Conservation (phyloP, 2,888 invertebrate species). For the Drosophila mulleri region DNA sequence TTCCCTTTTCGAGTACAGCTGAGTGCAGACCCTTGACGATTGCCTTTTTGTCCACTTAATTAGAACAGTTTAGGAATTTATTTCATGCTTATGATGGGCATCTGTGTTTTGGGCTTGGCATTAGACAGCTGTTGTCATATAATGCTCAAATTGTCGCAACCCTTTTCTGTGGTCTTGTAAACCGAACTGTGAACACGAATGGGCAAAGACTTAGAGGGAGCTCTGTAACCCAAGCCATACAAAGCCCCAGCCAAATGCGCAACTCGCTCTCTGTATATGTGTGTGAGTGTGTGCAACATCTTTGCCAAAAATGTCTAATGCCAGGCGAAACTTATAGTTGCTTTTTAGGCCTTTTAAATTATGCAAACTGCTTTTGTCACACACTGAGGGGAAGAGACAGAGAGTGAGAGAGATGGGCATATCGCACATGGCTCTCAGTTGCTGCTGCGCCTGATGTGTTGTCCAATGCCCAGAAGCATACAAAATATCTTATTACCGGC, state of each 20-base stretch:
- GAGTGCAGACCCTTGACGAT: conserved; percentile 3
- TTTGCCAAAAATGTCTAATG: conserved; percentile 43
- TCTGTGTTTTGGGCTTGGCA: conserved; percentile 22
- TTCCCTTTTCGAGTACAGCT: background rate
- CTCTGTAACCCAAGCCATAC: conserved; percentile 20
- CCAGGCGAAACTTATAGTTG: conserved; percentile 60
- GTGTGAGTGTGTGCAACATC: conserved; percentile 27
- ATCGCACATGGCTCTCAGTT: conserved; percentile 14
- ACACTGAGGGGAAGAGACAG: conserved; percentile 11
- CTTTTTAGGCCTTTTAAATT: conserved; percentile 67
- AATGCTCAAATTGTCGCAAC: conserved; percentile 42
- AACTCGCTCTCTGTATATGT: no score
- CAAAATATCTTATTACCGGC: conserved; percentile 70
- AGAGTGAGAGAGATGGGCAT: conserved; percentile 5
- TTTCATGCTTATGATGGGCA: conserved; percentile 31
- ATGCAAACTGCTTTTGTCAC: conserved; percentile 62
- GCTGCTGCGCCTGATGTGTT: conserved; percentile 33
- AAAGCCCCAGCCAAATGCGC: conserved; percentile 1
- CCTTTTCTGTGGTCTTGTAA: conserved; percentile 54
- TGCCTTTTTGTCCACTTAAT: conserved; percentile 24
- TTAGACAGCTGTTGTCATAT: conserved; percentile 45
- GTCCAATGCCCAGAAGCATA: conserved; percentile 61
- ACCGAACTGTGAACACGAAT: conserved; percentile 48
- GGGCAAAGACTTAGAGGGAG: conserved; percentile 23
- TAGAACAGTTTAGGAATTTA: conserved; percentile 23